phyloP scores from a whole-genome alignment of 2,888 invertebrate species.

The Dryobotodes eremita region DNA sequence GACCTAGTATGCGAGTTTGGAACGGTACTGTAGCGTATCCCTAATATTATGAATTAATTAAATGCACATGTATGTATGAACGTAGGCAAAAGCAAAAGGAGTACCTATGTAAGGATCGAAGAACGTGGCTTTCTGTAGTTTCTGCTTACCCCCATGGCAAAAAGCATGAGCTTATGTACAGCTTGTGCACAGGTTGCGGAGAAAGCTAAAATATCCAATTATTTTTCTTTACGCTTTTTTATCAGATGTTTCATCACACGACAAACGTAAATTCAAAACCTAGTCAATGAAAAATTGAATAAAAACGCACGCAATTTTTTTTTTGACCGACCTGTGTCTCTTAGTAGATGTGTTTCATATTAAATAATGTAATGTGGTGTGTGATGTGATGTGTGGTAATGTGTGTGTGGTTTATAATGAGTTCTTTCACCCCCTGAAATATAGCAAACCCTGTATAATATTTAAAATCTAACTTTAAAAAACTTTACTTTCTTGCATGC shows the following conservation, averaged over 20 bases:
- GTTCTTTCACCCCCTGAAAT: not conserved
- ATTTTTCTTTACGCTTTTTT: not conserved
- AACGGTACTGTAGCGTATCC: not conserved
- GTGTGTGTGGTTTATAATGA: no score
- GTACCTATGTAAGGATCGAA: not conserved
- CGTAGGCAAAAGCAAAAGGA: not conserved
- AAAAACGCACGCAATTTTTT: no score
- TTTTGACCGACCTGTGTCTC: no score
- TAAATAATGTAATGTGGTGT: no score
- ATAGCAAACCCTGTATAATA: not conserved
- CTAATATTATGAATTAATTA: constrained; percentile 18
- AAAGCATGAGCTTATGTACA: not conserved
- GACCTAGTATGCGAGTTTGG: constrained; percentile 28
- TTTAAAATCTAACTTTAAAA: no score
- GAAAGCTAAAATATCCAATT: not conserved
- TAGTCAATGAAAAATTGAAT: no score
- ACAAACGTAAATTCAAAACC: not conserved
- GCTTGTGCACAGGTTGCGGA: not conserved
- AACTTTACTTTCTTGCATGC: no score
- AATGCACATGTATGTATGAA: not conserved
- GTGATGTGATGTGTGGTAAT: no score
- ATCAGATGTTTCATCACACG: no score
- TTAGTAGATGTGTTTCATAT: no score
- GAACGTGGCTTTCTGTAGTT: no score
- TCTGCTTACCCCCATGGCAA: no score